These are phyloP conservation scores for Bombus huntii DNA, from an alignment of 1,140 invertebrate species.

Conservation along the genomic window DNA sequence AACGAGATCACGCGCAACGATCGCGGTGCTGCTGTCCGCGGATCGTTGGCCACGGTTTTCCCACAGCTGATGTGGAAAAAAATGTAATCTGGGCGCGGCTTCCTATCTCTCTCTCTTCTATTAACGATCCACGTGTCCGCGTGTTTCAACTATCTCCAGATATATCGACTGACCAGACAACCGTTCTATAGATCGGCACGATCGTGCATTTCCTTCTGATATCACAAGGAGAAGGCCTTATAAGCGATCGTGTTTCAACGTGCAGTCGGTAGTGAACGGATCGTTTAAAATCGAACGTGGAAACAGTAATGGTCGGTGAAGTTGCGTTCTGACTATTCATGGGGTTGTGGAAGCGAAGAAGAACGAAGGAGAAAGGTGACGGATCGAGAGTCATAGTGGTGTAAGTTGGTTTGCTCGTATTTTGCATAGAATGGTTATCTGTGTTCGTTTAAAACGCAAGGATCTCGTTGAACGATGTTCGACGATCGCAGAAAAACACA, in stretches of 20 bases:
- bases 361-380: not conserved
- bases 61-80: slow-evolving; percentile 34
- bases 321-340: not conserved
- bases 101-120: slow-evolving; percentile 32
- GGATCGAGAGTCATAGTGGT: too few relatives aligned
- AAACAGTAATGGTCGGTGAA: not conserved
- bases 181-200: not conserved
- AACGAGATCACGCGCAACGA: slow-evolving; percentile 9
- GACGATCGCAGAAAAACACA: too few relatives aligned
- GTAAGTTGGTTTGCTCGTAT: too few relatives aligned
- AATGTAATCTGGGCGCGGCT: slow-evolving; percentile 29
- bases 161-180: not conserved
- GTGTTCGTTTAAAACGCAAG: too few relatives aligned
- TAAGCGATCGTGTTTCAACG: not conserved
- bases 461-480: too few relatives aligned
- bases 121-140: not conserved
- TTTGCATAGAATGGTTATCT: too few relatives aligned
- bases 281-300: not conserved
- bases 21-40: not conserved
- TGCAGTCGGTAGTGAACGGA: not conserved
- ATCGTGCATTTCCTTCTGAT: slow-evolving; percentile 4
- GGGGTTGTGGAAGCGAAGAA: not conserved
- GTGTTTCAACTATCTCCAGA: not conserved
- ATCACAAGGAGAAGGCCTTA: not conserved
- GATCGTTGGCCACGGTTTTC: slow-evolving; percentile 31